phyloP scores from a whole-genome alignment of 2,888 invertebrate genomes.

The Fragum whitleyi region DNA sequence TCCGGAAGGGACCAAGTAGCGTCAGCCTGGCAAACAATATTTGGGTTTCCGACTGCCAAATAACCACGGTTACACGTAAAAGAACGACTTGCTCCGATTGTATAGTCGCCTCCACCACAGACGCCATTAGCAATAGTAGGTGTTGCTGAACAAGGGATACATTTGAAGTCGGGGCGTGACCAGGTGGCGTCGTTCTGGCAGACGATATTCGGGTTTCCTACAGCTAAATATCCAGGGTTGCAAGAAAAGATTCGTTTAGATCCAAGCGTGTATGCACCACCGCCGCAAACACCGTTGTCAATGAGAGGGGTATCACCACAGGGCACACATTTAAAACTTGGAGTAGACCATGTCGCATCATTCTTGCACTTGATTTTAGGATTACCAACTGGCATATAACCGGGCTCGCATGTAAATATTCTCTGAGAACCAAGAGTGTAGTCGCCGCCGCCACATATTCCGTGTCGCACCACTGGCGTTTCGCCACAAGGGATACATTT shows the following conservation, averaged over 20 bases:
- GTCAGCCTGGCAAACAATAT: slow-evolving; percentile 37
- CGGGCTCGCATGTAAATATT: slow-evolving; percentile 31
- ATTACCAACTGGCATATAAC: slow-evolving; percentile 42
- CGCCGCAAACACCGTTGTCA: slow-evolving; percentile 30
- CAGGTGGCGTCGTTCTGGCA: slow-evolving; percentile 42
- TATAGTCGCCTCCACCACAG: slow-evolving; percentile 43
- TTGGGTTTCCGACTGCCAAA: slow-evolving; percentile 34
- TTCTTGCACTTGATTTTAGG: slow-evolving; percentile 32
- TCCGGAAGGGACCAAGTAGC: slow-evolving; percentile 30
- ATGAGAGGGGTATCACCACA: slow-evolving; percentile 36
- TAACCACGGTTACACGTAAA: slow-evolving; percentile 44
- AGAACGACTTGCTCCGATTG: slow-evolving; percentile 17
- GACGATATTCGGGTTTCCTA: slow-evolving; percentile 35
- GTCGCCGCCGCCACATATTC: slow-evolving; percentile 24
- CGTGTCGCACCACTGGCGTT: slow-evolving; percentile 24
- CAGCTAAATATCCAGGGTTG: slow-evolving; percentile 34
- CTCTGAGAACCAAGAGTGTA: slow-evolving; percentile 20
- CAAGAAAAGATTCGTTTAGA: slow-evolving; percentile 25
- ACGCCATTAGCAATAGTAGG: slow-evolving; percentile 27
- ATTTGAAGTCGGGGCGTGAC: slow-evolving; percentile 33
- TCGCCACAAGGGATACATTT: slow-evolving; percentile 48
- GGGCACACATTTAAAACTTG: slow-evolving; percentile 38
- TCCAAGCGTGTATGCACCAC: slow-evolving; percentile 32
- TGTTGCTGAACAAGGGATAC: slow-evolving; percentile 39
- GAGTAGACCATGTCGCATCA: background rate